Conservation (phyloP, 2,797 vertebrate genomes). For the Epinephelus awoara region DNA sequence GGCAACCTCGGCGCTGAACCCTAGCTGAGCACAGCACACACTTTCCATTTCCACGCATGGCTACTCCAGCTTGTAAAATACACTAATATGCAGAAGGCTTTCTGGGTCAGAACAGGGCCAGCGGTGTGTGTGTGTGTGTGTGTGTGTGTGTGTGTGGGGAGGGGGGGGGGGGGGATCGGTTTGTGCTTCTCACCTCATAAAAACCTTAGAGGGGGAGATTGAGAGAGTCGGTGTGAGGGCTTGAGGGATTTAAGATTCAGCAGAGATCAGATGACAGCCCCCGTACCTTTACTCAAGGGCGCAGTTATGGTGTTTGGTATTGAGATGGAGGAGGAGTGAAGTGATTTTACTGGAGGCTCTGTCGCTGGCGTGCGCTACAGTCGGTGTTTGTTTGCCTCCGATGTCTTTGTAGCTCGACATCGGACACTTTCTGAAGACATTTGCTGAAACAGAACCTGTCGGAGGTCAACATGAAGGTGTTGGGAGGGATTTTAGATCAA, state of each 20-base stretch:
- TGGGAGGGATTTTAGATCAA: background rate
- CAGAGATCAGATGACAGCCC: conserved; percentile 57
- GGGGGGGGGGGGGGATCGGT: conserved; percentile 47
- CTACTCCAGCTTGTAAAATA: conserved; percentile 64
- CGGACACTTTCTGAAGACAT: background rate
- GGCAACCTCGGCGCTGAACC: conserved; percentile 57
- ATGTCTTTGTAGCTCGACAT: conserved; percentile 2
- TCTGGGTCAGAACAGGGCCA: conserved; percentile 58
- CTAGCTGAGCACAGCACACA: conserved; percentile 39
- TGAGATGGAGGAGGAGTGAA: conserved; percentile 34
- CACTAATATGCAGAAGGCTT: conserved; percentile 68
- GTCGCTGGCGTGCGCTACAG: conserved; percentile 3
- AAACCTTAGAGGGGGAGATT: conserved; percentile 57
- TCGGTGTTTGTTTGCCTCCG: conserved; percentile 26
- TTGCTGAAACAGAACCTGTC: background rate
- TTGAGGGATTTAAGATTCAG: conserved; percentile 61
- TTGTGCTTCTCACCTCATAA: conserved; percentile 80
- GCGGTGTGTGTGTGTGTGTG: conserved; percentile 2
- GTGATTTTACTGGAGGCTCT: conserved; percentile 27
- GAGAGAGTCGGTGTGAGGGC: conserved; percentile 50
- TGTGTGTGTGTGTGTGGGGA: conserved; percentile 1
- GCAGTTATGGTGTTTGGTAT: conserved; percentile 42
- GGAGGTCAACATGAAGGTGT: background rate
- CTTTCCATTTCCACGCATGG: conserved; percentile 54
- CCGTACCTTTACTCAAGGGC: conserved; percentile 49